These are phyloP conservation scores for Gambusia holbrooki DNA, from an alignment of 2,113 vertebrate species.

Conservation along the genomic window DNA sequence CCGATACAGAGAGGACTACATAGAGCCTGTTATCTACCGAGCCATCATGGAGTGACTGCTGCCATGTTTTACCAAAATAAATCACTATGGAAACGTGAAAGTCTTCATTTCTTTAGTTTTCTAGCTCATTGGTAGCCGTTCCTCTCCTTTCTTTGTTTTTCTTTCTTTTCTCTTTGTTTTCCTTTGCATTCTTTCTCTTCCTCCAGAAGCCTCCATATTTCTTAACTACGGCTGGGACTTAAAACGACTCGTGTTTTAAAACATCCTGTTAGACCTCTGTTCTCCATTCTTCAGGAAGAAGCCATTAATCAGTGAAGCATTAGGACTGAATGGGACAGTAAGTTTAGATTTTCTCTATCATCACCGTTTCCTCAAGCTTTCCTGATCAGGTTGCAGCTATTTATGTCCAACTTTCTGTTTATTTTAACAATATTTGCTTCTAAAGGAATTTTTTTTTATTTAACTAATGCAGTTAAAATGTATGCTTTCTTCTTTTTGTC, in stretches of 20 bases:
- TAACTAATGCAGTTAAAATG: background rate
- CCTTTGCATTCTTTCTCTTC: background rate
- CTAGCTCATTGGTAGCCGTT: too few species aligned
- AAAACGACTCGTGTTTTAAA: constrained; percentile 43
- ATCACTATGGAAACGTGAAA: background rate
- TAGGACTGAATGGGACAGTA: background rate
- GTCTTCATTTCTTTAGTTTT: too few species aligned
- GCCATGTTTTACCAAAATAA: too few species aligned
- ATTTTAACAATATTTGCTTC: background rate
- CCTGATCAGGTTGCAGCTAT: background rate
- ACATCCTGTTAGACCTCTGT: constrained; percentile 10
- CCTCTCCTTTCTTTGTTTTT: too few species aligned
- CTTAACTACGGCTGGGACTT: constrained; percentile 74
- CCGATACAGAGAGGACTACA: constrained; percentile 94
- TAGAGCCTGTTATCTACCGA: constrained; percentile 92
- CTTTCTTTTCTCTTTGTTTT: too few species aligned
- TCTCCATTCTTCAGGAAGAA: constrained; percentile 48
- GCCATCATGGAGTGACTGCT: constrained; percentile 94
- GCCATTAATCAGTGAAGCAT: constrained; percentile 43
- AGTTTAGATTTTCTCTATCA: too few species aligned
- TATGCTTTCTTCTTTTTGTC: too few species aligned
- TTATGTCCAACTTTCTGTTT: background rate
- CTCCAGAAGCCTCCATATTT: constrained; percentile 54
- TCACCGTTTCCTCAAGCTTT: background rate
- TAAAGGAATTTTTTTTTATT: background rate